Conservation (phyloP, 2,888 invertebrate genomes). For the Endotricha flammealis region DNA sequence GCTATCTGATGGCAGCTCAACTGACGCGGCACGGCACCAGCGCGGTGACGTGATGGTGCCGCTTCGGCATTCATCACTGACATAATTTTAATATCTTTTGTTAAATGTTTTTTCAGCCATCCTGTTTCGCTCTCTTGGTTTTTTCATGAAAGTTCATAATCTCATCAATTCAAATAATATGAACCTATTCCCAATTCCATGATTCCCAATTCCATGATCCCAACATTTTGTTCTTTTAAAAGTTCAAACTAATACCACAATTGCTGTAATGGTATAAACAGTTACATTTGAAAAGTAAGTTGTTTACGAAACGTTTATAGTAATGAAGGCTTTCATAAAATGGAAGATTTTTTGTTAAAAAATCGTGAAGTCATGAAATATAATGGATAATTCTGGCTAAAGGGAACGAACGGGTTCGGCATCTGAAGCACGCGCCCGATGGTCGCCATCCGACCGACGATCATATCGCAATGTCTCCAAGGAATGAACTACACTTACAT, state of each 20-base stretch:
- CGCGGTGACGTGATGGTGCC: slow-evolving; percentile 5
- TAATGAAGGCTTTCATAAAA: slow-evolving; percentile 63
- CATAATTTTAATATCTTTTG: slow-evolving; percentile 6
- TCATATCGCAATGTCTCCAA: slow-evolving; percentile 69
- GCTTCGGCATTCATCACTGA: slow-evolving; percentile 8
- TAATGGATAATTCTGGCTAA: slow-evolving; percentile 68
- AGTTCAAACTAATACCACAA: slow-evolving; percentile 23
- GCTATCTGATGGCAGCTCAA: slow-evolving; percentile 7
- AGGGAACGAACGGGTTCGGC: slow-evolving; percentile 38
- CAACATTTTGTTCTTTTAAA: no score
- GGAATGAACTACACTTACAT: slow-evolving; percentile 41
- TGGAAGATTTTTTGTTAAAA: slow-evolving; percentile 51
- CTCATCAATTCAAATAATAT: no score
- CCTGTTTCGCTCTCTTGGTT: no score
- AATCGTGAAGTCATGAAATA: slow-evolving; percentile 67
- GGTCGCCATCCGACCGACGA: slow-evolving; percentile 50
- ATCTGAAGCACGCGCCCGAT: slow-evolving; percentile 72
- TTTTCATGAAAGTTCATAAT: no score
- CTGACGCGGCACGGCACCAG: slow-evolving; percentile 7
- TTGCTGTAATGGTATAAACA: slow-evolving; percentile 36
- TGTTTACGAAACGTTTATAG: slow-evolving; percentile 66
- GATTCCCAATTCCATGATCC: no score
- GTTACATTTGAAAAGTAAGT: slow-evolving; percentile 44
- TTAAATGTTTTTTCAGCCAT: no score
- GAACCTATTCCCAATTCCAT: no score